These are phyloP conservation scores for Zoanthus sansibaricus DNA, from an alignment of 92 coral and sea anemone genomes.

Conservation along the genomic window DNA sequence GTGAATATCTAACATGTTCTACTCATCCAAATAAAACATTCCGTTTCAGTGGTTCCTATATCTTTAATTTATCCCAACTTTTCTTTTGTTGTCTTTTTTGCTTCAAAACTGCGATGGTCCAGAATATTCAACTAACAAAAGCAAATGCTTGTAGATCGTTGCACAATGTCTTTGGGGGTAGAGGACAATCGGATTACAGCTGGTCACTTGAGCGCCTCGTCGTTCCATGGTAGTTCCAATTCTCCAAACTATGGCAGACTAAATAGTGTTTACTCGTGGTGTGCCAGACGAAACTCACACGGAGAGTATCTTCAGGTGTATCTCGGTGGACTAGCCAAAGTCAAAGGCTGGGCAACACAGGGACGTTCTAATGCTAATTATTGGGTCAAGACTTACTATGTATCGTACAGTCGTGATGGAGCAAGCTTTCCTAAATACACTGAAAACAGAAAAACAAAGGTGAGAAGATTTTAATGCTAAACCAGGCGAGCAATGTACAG, in stretches of 20 bases:
- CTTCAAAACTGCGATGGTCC: neutral
- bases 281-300: neutral
- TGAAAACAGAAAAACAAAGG: slow-evolving; percentile 20
- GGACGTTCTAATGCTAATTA: slow-evolving; percentile 28
- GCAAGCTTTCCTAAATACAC: slow-evolving; percentile 18
- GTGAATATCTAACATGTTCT: no score
- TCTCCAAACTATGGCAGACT: slow-evolving; percentile 34
- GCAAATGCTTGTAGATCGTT: slow-evolving; percentile 16
- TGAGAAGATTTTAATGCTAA: neutral
- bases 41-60: no score
- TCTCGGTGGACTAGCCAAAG: slow-evolving; percentile 37
- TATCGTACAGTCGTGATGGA: slow-evolving; percentile 37
- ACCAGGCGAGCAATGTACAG: neutral
- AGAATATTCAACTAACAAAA: neutral
- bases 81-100: neutral
- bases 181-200: slow-evolving; percentile 47
- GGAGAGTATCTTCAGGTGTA: slow-evolving; percentile 34
- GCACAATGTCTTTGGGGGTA: slow-evolving; percentile 53
- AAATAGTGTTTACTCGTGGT: slow-evolving; percentile 34
- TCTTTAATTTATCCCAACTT: no score
- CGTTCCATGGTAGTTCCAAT: slow-evolving; percentile 18
- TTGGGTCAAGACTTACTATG: slow-evolving; percentile 38
- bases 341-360: slow-evolving; percentile 45
- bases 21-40: no score
- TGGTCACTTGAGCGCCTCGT: slow-evolving; percentile 44